phyloP scores from a whole-genome alignment of 1,140 invertebrate genomes.

The Helicoverpa armigera region DNA sequence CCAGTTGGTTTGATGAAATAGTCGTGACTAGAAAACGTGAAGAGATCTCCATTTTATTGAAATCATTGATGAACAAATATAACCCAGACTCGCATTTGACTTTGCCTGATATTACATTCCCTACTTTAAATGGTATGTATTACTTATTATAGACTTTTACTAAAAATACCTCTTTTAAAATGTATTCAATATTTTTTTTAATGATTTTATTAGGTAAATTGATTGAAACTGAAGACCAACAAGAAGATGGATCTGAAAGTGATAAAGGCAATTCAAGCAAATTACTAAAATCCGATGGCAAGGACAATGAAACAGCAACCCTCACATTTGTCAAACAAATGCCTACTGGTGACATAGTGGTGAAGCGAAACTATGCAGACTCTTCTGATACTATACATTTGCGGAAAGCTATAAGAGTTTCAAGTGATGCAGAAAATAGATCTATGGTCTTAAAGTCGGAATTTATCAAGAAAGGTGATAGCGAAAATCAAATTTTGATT shows the following conservation, averaged over 20 bases:
- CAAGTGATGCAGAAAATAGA: slow-evolving; percentile 81
- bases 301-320: slow-evolving; percentile 72
- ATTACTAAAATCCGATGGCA: slow-evolving; percentile 67
- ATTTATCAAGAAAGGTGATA: slow-evolving; percentile 77
- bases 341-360: slow-evolving; percentile 77
- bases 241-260: slow-evolving; percentile 74
- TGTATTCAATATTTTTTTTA: slow-evolving; percentile 4
- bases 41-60: slow-evolving; percentile 92
- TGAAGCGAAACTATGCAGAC: slow-evolving; percentile 77
- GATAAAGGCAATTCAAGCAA: slow-evolving; percentile 79
- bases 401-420: slow-evolving; percentile 78
- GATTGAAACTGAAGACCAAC: slow-evolving; percentile 80
- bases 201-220: slow-evolving; percentile 77
- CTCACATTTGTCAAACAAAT: slow-evolving; percentile 80
- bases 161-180: not conserved
- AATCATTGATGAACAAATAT: slow-evolving; percentile 89
- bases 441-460: slow-evolving; percentile 79
- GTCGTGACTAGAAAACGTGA: slow-evolving; percentile 92
- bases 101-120: slow-evolving; percentile 89
- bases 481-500: slow-evolving; percentile 80
- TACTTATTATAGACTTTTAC: no score
- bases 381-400: slow-evolving; percentile 77
- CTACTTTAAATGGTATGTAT: slow-evolving; percentile 88
- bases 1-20: slow-evolving; percentile 93
- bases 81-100: slow-evolving; percentile 87